These are phyloP conservation scores for Iphiclides podalirius DNA, from an alignment of 2,888 invertebrate species.

Conservation along the genomic window DNA sequence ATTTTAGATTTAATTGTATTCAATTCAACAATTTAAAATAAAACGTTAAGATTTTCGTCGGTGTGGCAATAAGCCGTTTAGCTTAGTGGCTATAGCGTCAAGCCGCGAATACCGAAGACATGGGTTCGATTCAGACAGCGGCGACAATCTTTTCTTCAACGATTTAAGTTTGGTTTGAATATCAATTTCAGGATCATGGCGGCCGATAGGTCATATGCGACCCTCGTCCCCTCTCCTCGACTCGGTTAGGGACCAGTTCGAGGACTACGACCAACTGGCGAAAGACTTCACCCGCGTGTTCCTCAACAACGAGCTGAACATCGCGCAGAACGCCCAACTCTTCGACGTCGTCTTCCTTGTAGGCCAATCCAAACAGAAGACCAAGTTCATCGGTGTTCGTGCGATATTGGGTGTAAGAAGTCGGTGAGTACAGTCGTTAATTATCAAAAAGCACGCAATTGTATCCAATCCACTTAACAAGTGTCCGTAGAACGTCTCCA, in stretches of 20 bases:
- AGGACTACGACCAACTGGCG: conserved; percentile 95
- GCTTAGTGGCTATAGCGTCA: too few relatives aligned
- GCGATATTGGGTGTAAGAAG: conserved; percentile 95
- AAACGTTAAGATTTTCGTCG: too few relatives aligned
- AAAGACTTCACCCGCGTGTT: conserved; percentile 95
- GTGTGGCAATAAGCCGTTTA: too few relatives aligned
- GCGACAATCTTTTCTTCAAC: too few relatives aligned
- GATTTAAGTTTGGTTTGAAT: too few relatives aligned
- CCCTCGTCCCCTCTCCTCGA: conserved; percentile 95
- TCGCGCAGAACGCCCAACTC: conserved; percentile 87
- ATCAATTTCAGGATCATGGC: conserved; percentile 88
- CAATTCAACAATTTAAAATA: too few relatives aligned
- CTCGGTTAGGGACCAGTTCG: conserved; percentile 95
- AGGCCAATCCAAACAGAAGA: conserved; percentile 95
- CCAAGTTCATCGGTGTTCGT: conserved; percentile 92
- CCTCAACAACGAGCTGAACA: conserved; percentile 90
- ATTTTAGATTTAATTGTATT: too few relatives aligned
- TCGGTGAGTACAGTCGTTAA: conserved; percentile 84
- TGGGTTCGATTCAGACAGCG: too few relatives aligned
- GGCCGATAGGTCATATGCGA: conserved; percentile 96
- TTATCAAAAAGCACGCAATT: too few relatives aligned
- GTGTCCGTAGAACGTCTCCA: too few relatives aligned
- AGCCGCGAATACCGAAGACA: too few relatives aligned
- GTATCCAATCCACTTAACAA: too few relatives aligned
- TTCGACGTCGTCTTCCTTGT: conserved; percentile 96